Conservation (phyloP, 2,113 vertebrate species). For the Amphiprion percula region DNA sequence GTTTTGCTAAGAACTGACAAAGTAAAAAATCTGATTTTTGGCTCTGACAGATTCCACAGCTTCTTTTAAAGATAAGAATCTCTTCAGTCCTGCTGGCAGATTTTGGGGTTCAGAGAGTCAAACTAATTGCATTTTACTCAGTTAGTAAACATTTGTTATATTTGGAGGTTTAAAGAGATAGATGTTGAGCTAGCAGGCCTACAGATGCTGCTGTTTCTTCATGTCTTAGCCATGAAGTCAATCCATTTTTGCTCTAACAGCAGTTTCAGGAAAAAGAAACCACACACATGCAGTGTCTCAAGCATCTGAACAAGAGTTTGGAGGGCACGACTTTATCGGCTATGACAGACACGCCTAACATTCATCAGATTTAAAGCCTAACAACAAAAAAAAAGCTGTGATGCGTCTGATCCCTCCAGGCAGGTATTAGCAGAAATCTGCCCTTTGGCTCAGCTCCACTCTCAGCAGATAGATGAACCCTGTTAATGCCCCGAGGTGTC, state of each 20-base stretch:
- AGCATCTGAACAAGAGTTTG: constrained; percentile 22
- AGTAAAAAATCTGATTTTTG: too few species aligned
- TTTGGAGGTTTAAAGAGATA: too few species aligned
- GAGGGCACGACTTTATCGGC: constrained; percentile 52
- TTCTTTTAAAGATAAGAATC: too few species aligned
- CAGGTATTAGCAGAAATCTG: constrained; percentile 57
- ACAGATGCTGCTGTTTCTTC: too few species aligned
- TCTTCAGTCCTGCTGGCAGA: too few species aligned
- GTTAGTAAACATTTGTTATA: too few species aligned
- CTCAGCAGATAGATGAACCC: constrained; percentile 54
- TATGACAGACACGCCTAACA: constrained; percentile 34
- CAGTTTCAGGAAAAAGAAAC: background rate
- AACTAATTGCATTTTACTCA: too few species aligned
- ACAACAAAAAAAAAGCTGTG: constrained; percentile 33
- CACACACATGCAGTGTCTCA: background rate
- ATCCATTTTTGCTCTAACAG: background rate
- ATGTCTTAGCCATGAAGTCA: background rate
- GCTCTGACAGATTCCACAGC: too few species aligned
- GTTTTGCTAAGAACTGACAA: too few species aligned
- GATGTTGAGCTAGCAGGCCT: too few species aligned
- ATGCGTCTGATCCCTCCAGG: constrained; percentile 44
- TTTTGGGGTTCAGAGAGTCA: too few species aligned
- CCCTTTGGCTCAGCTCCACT: constrained; percentile 63
- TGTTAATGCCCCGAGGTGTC: constrained; percentile 50
- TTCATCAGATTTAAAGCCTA: constrained; percentile 51